These are phyloP conservation scores for Hypolimnas misippus DNA, from an alignment of 2,888 invertebrate species.

Conservation along the genomic window DNA sequence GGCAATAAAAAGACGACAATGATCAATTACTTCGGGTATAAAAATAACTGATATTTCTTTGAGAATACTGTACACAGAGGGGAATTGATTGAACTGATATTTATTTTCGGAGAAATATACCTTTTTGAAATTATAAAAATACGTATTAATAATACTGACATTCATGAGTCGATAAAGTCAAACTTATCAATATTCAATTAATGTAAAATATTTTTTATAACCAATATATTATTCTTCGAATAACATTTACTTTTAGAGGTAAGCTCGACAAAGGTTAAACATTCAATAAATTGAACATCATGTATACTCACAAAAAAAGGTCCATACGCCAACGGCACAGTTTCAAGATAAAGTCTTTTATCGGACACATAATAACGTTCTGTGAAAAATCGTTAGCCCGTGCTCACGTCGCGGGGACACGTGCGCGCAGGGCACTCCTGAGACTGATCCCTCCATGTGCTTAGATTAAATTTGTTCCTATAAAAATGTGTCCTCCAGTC, in stretches of 20 bases:
- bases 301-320: conserved; percentile 37
- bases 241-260: conserved; percentile 4
- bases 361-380: conserved; percentile 71
- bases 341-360: conserved; percentile 68
- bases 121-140: too few relatives aligned
- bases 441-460: conserved; percentile 78
- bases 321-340: conserved; percentile 54
- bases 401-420: conserved; percentile 68
- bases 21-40: too few relatives aligned
- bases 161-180: background rate
- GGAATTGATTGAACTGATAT: too few relatives aligned
- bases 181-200: background rate
- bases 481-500: conserved; percentile 76
- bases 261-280: conserved; percentile 23
- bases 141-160: background rate
- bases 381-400: conserved; percentile 73
- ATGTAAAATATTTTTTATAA: background rate
- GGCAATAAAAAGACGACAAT: too few relatives aligned
- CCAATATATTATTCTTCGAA: conserved; percentile 8
- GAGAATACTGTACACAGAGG: too few relatives aligned
- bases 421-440: conserved; percentile 72
- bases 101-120: too few relatives aligned
- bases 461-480: conserved; percentile 81
- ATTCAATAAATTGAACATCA: conserved; percentile 32
- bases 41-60: too few relatives aligned